Conservation (phyloP, 1,140 invertebrate genomes). For the Campoletis sonorensis region DNA sequence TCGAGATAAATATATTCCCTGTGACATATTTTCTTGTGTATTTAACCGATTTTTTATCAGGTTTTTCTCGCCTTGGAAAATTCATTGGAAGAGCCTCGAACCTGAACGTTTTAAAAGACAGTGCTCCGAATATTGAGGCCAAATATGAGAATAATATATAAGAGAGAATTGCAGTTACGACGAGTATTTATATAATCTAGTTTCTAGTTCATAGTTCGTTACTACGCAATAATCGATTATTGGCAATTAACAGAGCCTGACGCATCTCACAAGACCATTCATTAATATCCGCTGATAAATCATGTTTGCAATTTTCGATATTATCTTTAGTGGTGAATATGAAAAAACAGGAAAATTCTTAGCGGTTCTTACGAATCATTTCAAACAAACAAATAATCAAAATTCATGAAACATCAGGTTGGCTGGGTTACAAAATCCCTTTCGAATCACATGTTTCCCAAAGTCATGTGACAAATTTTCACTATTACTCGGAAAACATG, state of each 20-base stretch:
- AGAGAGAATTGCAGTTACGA: not conserved
- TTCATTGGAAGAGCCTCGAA: not conserved
- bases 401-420: too few relatives aligned
- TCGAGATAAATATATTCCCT: not conserved
- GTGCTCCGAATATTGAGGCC: not conserved
- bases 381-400: too few relatives aligned
- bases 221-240: slow-evolving; percentile 38
- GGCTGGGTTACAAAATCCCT: too few relatives aligned
- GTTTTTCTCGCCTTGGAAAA: not conserved
- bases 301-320: not conserved
- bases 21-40: not conserved
- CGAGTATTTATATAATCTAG: slow-evolving; percentile 1
- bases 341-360: not conserved
- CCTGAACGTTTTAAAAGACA: not conserved
- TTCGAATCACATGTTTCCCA: too few relatives aligned
- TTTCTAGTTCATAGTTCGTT: slow-evolving; percentile 39
- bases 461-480: too few relatives aligned
- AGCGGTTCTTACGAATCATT: too few relatives aligned
- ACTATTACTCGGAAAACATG: too few relatives aligned
- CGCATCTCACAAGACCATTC: slow-evolving; percentile 2
- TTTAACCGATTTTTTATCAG: not conserved
- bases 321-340: not conserved
- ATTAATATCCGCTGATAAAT: slow-evolving; percentile 7
- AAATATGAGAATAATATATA: not conserved
- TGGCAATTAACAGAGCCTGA: slow-evolving; percentile 48